phyloP scores from a whole-genome alignment of 2,888 invertebrate species.

The Lasioglossum morio region DNA sequence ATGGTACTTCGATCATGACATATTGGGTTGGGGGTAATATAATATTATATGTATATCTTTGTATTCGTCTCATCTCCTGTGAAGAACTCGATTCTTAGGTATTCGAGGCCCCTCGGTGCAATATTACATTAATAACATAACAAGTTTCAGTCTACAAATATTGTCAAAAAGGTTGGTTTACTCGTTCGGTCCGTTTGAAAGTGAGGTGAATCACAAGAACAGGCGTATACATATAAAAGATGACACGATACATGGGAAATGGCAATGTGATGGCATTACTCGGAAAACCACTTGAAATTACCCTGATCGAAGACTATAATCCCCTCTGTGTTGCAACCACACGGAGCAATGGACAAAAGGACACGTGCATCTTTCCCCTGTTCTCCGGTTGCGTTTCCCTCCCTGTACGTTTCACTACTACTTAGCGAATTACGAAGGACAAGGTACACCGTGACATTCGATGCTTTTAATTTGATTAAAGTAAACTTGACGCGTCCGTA shows the following conservation, averaged over 20 bases:
- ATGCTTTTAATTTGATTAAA: slow-evolving; percentile 69
- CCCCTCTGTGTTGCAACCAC: background rate
- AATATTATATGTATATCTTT: background rate
- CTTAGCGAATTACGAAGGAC: slow-evolving; percentile 46
- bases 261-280: background rate
- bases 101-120: background rate
- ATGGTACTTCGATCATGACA: background rate
- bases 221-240: background rate
- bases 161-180: background rate
- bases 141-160: background rate
- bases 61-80: background rate
- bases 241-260: background rate
- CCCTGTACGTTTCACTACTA: slow-evolving; percentile 6
- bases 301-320: background rate
- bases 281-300: background rate
- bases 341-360: background rate
- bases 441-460: slow-evolving; percentile 29
- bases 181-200: background rate
- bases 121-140: background rate
- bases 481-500: slow-evolving; percentile 13
- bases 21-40: background rate
- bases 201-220: background rate
- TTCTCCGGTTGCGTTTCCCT: background rate
- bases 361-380: background rate
- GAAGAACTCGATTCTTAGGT: background rate